Percentiles rank a stretch among this genome's conserved stretches.
These are phyloP conservation scores for Nerophis lumbriciformis DNA, from an alignment of 2,113 vertebrate species.

Conservation along the genomic window DNA sequence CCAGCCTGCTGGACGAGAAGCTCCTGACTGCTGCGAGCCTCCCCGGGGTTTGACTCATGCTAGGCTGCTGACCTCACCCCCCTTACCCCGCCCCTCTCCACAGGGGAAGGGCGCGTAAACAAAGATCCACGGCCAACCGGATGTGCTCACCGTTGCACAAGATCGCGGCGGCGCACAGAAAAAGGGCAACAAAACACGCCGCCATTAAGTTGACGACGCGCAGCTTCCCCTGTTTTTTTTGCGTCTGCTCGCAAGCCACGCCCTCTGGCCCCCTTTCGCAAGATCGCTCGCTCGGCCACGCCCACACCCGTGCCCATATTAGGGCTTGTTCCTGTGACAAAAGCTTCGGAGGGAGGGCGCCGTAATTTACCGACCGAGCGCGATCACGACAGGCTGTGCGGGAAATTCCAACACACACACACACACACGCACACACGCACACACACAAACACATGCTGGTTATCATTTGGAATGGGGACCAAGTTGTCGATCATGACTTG, in stretches of 20 bases:
- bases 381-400: constrained; percentile 57
- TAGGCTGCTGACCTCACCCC: constrained; percentile 73
- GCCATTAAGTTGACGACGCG: constrained; percentile 22
- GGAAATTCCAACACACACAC: constrained; percentile 73
- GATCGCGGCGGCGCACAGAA: constrained; percentile 51
- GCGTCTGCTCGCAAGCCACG: constrained; percentile 3
- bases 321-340: constrained; percentile 60
- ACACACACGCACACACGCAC: background rate
- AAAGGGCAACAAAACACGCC: constrained; percentile 3
- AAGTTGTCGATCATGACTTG: no score
- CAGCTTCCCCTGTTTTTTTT: constrained; percentile 6
- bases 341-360: constrained; percentile 19
- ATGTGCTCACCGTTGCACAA: constrained; percentile 47
- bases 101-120: constrained; percentile 19
- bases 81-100: background rate
- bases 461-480: no score
- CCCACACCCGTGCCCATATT: constrained; percentile 74
- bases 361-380: constrained; percentile 67
- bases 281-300: constrained; percentile 46
- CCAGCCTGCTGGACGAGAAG: constrained; percentile 19
- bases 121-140: constrained; percentile 28
- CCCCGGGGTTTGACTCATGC: constrained; percentile 73
- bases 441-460: no score
- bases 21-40: constrained; percentile 64
- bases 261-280: constrained; percentile 10